Conservation (phyloP, 2,113 vertebrate genomes). For the Cariama cristata region DNA sequence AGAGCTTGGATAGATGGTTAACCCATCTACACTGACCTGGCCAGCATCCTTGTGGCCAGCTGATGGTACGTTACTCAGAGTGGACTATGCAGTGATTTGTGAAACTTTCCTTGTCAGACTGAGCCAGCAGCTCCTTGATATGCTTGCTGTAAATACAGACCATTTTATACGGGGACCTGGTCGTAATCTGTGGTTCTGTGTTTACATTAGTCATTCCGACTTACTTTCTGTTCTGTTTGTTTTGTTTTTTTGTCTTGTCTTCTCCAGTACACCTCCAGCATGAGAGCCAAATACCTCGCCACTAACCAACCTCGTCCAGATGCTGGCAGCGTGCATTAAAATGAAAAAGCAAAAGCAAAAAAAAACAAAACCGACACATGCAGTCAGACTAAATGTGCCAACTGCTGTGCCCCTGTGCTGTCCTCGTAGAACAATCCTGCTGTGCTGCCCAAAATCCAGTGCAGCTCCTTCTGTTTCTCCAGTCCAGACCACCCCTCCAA, state of each 20-base stretch:
- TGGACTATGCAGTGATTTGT: neutral
- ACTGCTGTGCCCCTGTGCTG: constrained; percentile 61
- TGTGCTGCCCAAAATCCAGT: constrained; percentile 56
- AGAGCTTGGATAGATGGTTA: neutral
- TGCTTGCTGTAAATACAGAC: neutral
- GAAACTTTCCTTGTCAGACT: neutral
- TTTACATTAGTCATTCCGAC: neutral
- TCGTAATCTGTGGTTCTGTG: neutral
- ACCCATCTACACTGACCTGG: neutral
- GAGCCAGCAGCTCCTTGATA: neutral
- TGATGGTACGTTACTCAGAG: neutral
- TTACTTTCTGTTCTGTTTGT: constrained; percentile 28
- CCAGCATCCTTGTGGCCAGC: neutral
- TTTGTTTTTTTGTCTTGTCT: constrained; percentile 51
- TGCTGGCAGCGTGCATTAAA: constrained; percentile 86
- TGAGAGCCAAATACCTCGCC: constrained; percentile 99
- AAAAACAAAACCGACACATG: constrained; percentile 8
- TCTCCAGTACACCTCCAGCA: constrained; percentile 97
- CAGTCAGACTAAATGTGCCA: constrained; percentile 70
- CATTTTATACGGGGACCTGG: neutral
- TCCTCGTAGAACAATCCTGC: constrained; percentile 57
- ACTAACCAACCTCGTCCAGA: constrained; percentile 91
- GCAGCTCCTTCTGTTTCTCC: constrained; percentile 47
- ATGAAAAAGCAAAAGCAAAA: constrained; percentile 17
- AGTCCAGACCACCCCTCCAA: neutral